Evolutionary conservation across 2,113 vertebrate species (phyloP), one percentile per base, ranked within the genome.

Genomic region (Alethe diademata): DNA sequence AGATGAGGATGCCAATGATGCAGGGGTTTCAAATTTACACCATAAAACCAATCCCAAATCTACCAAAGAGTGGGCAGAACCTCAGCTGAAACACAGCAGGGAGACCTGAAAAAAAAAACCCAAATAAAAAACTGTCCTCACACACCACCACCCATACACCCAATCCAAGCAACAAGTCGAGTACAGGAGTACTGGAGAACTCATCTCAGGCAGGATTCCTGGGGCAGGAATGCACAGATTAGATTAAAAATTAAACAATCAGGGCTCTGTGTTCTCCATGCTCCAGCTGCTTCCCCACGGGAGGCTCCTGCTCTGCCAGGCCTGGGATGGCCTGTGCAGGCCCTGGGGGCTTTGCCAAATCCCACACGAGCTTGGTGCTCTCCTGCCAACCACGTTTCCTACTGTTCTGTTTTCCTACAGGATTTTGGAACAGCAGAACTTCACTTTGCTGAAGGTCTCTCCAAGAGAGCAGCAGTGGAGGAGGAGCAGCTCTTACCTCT

Each of bases 401-500:
- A 48, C 24, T 3, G 1, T 24, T 33, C 36, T 9, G 33, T 14
- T 69, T 40, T 71, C 84, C 66, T 33, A 5, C 4, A 13, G 5
- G 25, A 10, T 35, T 50, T 14, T 29, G 33, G 35, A 58, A 35
- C 17, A 53, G 15, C 61, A 62, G 33, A 54, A 62, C 13, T 53
- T 53, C 53, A 8, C 57, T 84, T 16, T 26, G 18, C 78, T 51
- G 1, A 7, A n/a, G 61, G 35, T 16, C 8, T 56, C 53, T 14
- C 18, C 29, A 17, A 66, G 88, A 36, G 2, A 81, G 48, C 35
- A 36, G 53, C 43, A 79, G 47, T 8, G 35, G 89, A 76, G 47
- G 54, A 72, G 51, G 28, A 61, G 71, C 2, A 40, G 12, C 26
- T n/a, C 98, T 98, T 92, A 99, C 99, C 99, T 99, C 99, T 98